Conservation (phyloP, 2,888 invertebrate species). For the Carabus problematicus region DNA sequence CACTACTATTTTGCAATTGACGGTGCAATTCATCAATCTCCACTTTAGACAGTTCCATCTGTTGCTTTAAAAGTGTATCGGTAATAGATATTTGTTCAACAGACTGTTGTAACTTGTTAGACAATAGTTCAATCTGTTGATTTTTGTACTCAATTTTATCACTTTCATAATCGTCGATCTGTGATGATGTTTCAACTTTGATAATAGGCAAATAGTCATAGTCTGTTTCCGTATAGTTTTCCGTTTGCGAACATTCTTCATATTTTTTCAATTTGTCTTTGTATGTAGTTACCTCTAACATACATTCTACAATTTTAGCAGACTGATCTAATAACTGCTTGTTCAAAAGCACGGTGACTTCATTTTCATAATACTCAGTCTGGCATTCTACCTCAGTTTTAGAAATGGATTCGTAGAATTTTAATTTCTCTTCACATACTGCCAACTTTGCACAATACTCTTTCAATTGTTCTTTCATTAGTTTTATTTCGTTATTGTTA, state of each 20-base stretch:
- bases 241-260: too few relatives aligned
- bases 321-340: not conserved
- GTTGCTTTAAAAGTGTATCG: constrained; percentile 48
- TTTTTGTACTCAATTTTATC: constrained; percentile 19
- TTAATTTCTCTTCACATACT: not conserved
- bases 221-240: not conserved
- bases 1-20: not conserved
- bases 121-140: constrained; percentile 28
- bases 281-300: too few relatives aligned
- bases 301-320: not conserved
- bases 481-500: too few relatives aligned
- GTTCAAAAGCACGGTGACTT: not conserved
- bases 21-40: constrained; percentile 50
- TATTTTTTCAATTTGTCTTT: too few relatives aligned
- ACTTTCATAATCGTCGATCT: constrained; percentile 1
- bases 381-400: not conserved
- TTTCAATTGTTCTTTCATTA: constrained; percentile 57
- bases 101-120: constrained; percentile 25
- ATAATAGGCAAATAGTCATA: not conserved
- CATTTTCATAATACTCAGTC: not conserved
- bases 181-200: constrained; percentile 4
- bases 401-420: not conserved
- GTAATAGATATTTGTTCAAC: constrained; percentile 24
- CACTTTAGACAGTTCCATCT: constrained; percentile 49
- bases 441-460: constrained; percentile 45